Evolutionary conservation across 2,113 vertebrate species (phyloP).

Genomic region (Galeopterus variegatus): DNA sequence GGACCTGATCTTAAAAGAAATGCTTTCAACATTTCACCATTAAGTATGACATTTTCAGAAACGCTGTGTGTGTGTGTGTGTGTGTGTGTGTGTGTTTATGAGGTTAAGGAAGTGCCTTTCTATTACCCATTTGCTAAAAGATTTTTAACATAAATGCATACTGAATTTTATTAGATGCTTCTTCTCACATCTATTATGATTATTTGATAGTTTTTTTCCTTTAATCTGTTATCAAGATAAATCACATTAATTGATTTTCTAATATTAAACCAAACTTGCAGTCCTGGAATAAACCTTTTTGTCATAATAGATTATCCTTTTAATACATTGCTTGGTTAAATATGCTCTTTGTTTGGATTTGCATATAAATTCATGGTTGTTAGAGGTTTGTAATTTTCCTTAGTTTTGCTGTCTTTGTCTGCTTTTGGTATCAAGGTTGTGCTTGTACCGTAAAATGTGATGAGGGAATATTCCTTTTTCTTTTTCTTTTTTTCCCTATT

Average conservation of each 20-base stretch:
- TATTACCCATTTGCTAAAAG: not conserved
- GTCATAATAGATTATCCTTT: slow-evolving; percentile 45
- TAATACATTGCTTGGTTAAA: slow-evolving; percentile 9
- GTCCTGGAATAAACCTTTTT: slow-evolving; percentile 25
- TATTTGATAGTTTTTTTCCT: slow-evolving; percentile 51
- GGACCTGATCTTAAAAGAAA: slow-evolving; percentile 33
- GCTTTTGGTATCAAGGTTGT: not conserved
- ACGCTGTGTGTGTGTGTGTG: not conserved
- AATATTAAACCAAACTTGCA: slow-evolving; percentile 34
- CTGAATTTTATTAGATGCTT: slow-evolving; percentile 60
- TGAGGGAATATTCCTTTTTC: not conserved
- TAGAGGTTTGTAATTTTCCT: not conserved
- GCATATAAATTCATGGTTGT: not conserved
- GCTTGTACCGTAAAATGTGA: not conserved
- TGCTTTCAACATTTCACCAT: slow-evolving; percentile 4
- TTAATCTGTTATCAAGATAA: slow-evolving; percentile 54
- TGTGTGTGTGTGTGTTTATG: not conserved
- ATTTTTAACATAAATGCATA: slow-evolving; percentile 50
- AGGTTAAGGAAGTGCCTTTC: slow-evolving; percentile 10
- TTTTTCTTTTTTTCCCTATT: not conserved
- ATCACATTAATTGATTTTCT: slow-evolving; percentile 70
- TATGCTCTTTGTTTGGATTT: not conserved
- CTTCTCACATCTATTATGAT: slow-evolving; percentile 57
- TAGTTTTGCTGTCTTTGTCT: not conserved
- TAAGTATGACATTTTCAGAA: not conserved